phyloP scores from a whole-genome alignment of 2,888 invertebrate genomes.

The Sycophila texana region DNA sequence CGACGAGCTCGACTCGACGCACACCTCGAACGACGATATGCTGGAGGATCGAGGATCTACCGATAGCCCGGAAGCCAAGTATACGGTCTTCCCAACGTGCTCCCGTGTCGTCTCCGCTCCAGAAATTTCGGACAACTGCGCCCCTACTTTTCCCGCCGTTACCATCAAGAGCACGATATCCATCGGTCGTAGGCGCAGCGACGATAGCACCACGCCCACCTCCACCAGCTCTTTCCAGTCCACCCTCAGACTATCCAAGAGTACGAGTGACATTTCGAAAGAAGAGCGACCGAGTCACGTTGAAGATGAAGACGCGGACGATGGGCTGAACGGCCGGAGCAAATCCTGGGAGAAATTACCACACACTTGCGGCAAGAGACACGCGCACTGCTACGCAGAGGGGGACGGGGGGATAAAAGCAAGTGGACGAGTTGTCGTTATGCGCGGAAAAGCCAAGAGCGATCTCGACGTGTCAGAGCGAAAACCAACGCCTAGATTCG shows the following conservation, averaged over 20 bases:
- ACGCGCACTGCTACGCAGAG: slow-evolving; percentile 3
- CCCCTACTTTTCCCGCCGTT: slow-evolving; percentile 53
- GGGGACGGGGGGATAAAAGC: not conserved
- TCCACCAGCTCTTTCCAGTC: slow-evolving; percentile 47
- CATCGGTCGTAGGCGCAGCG: slow-evolving; percentile 58
- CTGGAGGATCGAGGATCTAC: slow-evolving; percentile 13
- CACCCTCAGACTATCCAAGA: slow-evolving; percentile 44
- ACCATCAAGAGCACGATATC: slow-evolving; percentile 64
- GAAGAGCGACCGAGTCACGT: slow-evolving; percentile 17
- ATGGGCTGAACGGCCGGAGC: slow-evolving; percentile 17
- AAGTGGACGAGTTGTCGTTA: slow-evolving; percentile 29
- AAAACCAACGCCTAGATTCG: slow-evolving; percentile 66
- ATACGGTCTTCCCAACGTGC: slow-evolving; percentile 65
- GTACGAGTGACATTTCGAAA: slow-evolving; percentile 61
- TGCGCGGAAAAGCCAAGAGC: slow-evolving; percentile 64
- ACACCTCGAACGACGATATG: slow-evolving; percentile 51
- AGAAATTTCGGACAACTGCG: slow-evolving; percentile 62
- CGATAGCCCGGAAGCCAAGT: slow-evolving; percentile 56
- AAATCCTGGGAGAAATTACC: slow-evolving; percentile 57
- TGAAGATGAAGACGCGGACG: slow-evolving; percentile 55
- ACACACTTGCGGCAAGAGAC: slow-evolving; percentile 58
- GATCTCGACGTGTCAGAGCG: slow-evolving; percentile 67
- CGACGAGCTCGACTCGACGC: slow-evolving; percentile 59
- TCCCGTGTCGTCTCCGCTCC: slow-evolving; percentile 67
- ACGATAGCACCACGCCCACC: slow-evolving; percentile 43